These are phyloP conservation scores for Electrona antarctica DNA, from an alignment of 2,113 vertebrate species.

Conservation along the genomic window DNA sequence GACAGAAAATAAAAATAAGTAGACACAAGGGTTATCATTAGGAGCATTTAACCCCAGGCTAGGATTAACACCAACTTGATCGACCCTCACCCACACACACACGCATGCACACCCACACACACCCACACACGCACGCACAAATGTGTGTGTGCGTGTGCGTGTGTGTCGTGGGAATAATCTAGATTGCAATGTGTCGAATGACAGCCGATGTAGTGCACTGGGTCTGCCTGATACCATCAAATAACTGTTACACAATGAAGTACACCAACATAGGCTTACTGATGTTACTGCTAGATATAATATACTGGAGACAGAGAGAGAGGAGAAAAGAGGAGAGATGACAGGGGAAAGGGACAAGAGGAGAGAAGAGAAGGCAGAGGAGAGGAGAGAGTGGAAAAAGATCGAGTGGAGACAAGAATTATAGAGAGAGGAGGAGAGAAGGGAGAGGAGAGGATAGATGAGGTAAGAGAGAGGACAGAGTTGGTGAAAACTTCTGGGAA, in stretches of 20 bases:
- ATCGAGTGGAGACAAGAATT: too few relatives aligned
- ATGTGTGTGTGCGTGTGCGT: too few relatives aligned
- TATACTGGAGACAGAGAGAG: too few relatives aligned
- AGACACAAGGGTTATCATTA: conserved; percentile 30
- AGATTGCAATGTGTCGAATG: too few relatives aligned
- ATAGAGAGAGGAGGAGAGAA: too few relatives aligned
- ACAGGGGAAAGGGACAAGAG: background rate
- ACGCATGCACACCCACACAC: background rate
- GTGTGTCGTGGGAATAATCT: too few relatives aligned
- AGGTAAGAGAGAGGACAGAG: too few relatives aligned
- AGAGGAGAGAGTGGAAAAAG: background rate
- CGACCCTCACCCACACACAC: conserved; percentile 14
- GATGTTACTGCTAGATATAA: background rate
- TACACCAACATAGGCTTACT: background rate
- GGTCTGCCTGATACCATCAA: background rate
- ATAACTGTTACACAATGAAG: background rate
- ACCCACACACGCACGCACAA: too few relatives aligned
- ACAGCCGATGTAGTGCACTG: too few relatives aligned
- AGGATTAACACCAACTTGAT: conserved; percentile 40
- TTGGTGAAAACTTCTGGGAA: too few relatives aligned
- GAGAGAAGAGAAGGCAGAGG: background rate
- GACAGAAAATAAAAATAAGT: background rate
- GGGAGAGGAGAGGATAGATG: too few relatives aligned
- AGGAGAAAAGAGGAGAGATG: too few relatives aligned
- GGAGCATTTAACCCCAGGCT: conserved; percentile 25